Evolutionary conservation across 2,888 invertebrate genomes (phyloP), one percentile per base, ranked within the genome.

Genomic region (Siphonodentalium dalli): DNA sequence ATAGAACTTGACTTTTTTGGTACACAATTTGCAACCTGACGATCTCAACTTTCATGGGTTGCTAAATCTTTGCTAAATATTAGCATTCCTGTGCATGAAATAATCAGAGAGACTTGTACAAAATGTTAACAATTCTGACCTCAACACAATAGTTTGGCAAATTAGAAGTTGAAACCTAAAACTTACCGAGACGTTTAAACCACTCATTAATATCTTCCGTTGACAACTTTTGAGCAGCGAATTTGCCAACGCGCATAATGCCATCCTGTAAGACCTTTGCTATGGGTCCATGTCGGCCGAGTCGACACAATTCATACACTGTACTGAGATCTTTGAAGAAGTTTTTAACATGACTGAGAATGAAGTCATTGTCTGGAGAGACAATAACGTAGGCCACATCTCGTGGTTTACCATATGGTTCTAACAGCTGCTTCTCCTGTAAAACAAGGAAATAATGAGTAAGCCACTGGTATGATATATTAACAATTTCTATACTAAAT

Each of bases 301-400:
- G 85, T 53, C 93, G 89, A 79, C 95, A 93, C 82, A 93, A 88
- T 82, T 99, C 98, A 82, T 99, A 99, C 47, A 91, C 89, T 39
- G 91, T 89, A 60, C 93, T 93, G 34, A 98, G 85, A 79, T 97
- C 96, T 55, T 91, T 89, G 86, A 97, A 96, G 86, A 93, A 98
- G 7, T 88, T 87, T 64, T 89, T 87, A 3, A 93, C 89, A 71
- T 89, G 88, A 35, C 87, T 87, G 42, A 91, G 83, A 31, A 95
- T 63, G 63, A 88, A 89, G 51, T 93, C 92, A 75, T 89, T 91
- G 75, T 98, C 97, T 0, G 98, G 96, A 28, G 94, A 90, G 0
- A 99, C 88, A 7, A 97, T 93, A 33, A 97, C 87, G 80, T 98
- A 99, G 23, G 92, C 93, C 1, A 99, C 89, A 80, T 99, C 97